Percentiles rank a stretch among this genome's conserved stretches.
phyloP scores from a whole-genome alignment of 1,140 invertebrate genomes.

The Leguminivora glycinivorella region DNA sequence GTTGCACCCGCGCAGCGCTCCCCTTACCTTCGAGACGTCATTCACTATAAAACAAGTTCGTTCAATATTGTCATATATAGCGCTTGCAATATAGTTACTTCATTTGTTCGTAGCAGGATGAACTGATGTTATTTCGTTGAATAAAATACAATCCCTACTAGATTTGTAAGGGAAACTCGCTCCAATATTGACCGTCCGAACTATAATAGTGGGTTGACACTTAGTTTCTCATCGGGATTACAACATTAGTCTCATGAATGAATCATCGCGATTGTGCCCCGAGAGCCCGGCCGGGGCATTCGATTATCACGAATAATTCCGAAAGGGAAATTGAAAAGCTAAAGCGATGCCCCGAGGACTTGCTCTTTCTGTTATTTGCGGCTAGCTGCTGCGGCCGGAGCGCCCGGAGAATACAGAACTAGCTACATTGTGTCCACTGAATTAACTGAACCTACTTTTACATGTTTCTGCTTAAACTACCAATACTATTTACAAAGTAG shows the following conservation, averaged over 20 bases:
- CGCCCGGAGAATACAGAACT: conserved; percentile 64
- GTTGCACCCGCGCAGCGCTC: conserved; percentile 20
- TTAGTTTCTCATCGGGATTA: conserved; percentile 50
- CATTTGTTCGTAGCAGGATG: neutral
- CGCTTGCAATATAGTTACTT: neutral
- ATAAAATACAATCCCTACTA: neutral
- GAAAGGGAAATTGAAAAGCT: conserved; percentile 78
- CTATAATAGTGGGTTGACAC: conserved; percentile 45
- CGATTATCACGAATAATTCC: conserved; percentile 77
- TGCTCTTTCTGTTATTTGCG: conserved; percentile 76
- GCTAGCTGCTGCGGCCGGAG: conserved; percentile 46
- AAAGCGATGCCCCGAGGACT: conserved; percentile 74
- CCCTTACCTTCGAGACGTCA: conserved; percentile 17
- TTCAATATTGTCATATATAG: neutral
- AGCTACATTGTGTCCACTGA: conserved; percentile 38
- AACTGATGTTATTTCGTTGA: neutral
- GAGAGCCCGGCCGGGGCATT: conserved; percentile 66
- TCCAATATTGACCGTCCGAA: neutral
- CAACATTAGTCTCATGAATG: conserved; percentile 74
- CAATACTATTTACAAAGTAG: neutral
- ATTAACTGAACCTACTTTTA: conserved; percentile 32
- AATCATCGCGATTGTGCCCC: conserved; percentile 69
- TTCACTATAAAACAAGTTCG: conserved; percentile 23
- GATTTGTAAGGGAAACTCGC: conserved; percentile 32
- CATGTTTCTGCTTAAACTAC: neutral